Conservation (phyloP, 1,140 invertebrate species). For the Heterodera carotae region DNA sequence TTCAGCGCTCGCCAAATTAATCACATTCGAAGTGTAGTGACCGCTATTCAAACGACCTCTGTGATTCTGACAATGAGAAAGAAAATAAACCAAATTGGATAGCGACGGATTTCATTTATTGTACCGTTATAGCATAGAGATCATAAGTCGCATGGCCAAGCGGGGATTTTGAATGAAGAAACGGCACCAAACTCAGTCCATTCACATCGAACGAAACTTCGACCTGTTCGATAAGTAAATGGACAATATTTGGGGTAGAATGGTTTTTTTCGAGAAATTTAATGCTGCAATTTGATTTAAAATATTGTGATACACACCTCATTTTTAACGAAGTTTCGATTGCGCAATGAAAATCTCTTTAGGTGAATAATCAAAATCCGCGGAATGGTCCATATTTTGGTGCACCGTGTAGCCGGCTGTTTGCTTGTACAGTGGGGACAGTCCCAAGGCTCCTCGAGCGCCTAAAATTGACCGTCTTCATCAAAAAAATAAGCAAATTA, state of each 20-base stretch:
- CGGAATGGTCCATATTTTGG: constrained; percentile 42
- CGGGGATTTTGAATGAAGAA: constrained; percentile 40
- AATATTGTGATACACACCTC: constrained; percentile 4
- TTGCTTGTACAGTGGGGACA: constrained; percentile 34
- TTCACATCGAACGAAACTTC: constrained; percentile 37
- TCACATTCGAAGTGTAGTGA: constrained; percentile 36
- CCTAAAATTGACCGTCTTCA: background rate
- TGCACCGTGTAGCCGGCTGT: constrained; percentile 36
- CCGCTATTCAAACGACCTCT: constrained; percentile 36
- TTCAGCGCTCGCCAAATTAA: constrained; percentile 31
- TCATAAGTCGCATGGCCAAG: constrained; percentile 27
- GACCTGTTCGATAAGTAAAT: no score
- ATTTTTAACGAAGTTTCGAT: constrained; percentile 50
- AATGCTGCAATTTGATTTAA: background rate
- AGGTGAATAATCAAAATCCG: constrained; percentile 44
- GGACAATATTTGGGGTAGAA: no score
- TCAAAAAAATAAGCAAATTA: no score
- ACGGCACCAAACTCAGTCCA: constrained; percentile 31
- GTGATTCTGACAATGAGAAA: constrained; percentile 28
- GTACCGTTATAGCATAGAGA: constrained; percentile 47
- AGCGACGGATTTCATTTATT: background rate
- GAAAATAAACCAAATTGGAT: background rate
- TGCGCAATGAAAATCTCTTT: constrained; percentile 46
- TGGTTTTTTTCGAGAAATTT: no score
- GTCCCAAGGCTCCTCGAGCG: constrained; percentile 37